Percentiles rank a stretch among this genome's conserved stretches.
Evolutionary conservation across 2,113 vertebrate genomes (phyloP).

Genomic region (Oenanthe melanoleuca): DNA sequence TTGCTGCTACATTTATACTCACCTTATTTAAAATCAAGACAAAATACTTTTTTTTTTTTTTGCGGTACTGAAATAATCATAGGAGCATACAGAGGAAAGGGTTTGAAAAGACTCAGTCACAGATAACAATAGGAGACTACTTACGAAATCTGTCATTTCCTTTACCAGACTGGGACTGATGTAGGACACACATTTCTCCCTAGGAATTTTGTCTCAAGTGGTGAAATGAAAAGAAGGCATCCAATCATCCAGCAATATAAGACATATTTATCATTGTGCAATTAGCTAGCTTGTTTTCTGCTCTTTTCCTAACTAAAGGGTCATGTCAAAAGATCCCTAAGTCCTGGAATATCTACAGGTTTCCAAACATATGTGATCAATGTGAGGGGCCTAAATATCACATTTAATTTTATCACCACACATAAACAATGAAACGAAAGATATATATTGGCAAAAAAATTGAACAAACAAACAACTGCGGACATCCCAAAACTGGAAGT

Average conservation of each 20-base stretch:
- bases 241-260: background rate
- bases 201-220: background rate
- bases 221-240: background rate
- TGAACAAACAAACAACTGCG: background rate
- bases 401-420: background rate
- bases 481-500: background rate
- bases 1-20: constrained; percentile 24
- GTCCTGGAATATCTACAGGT: background rate
- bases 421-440: background rate
- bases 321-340: background rate
- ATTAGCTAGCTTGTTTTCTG: background rate
- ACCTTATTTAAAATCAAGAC: background rate
- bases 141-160: background rate
- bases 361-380: background rate
- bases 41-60: background rate
- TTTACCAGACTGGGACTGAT: background rate
- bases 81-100: background rate
- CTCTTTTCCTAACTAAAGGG: background rate
- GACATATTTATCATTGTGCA: background rate
- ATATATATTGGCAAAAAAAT: background rate
- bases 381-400: background rate
- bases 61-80: background rate
- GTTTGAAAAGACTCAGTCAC: background rate
- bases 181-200: background rate
- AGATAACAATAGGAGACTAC: background rate